These are phyloP conservation scores for Alauda arvensis DNA, from an alignment of 2,797 vertebrate genomes.

Conservation along the genomic window DNA sequence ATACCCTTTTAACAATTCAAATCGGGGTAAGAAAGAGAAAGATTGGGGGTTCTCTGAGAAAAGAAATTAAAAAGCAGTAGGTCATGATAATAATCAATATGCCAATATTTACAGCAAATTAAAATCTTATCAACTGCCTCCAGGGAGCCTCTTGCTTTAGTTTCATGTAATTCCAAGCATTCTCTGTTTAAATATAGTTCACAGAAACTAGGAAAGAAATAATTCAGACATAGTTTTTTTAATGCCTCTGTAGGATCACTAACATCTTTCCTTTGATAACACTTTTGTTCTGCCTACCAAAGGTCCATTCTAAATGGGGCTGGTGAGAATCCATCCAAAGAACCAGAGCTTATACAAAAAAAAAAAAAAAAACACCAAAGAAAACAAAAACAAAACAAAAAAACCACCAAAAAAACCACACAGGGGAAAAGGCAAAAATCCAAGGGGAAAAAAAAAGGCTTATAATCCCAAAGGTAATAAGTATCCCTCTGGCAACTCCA, in stretches of 20 bases:
- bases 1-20: not conserved
- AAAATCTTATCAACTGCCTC: not conserved
- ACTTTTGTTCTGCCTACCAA: slow-evolving; percentile 56
- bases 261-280: not conserved
- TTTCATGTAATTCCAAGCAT: not conserved
- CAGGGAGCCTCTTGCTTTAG: not conserved
- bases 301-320: slow-evolving; percentile 66
- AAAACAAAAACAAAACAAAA: slow-evolving; percentile 40
- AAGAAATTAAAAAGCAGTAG: not conserved
- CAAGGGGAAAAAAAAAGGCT: slow-evolving; percentile 33
- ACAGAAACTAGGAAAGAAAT: not conserved
- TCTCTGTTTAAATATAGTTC: not conserved
- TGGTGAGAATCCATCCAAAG: slow-evolving; percentile 59
- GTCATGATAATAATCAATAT: not conserved
- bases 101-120: not conserved
- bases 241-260: not conserved
- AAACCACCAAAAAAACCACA: not conserved
- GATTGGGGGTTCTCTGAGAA: not conserved
- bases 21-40: not conserved
- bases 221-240: not conserved
- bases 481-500: slow-evolving; percentile 31
- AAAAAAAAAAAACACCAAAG: not conserved
- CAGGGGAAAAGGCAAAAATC: slow-evolving; percentile 52
- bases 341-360: slow-evolving; percentile 51
- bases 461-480: slow-evolving; percentile 39